Base-by-base conservation (phyloP, 2,113 vertebrate species). In the Numida meleagris region DNA sequence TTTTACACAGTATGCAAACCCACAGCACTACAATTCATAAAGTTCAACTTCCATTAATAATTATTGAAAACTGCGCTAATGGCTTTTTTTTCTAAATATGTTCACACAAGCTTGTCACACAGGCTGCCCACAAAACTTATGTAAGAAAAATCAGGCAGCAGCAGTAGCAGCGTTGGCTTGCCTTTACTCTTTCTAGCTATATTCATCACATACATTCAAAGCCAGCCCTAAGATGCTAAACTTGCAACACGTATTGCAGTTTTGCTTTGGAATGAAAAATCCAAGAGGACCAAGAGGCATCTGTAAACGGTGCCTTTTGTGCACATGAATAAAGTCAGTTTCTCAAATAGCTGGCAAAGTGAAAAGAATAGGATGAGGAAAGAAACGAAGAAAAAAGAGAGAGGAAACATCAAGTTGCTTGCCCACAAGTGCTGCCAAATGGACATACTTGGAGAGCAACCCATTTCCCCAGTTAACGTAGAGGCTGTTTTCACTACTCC, bases 371-470 rank as follows among this genome's bases (percentile, higher is more conserved):
- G 59, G 43, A 67, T 38, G 61, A 65, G 80, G 65, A 95, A 81
- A 38, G 51, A 95, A 93, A 88, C 6, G 14, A 80, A 79, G 38
- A 5, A 42, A 48, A 62, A 50, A 76, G 4, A 65, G 31, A 80
- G 70, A 90, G 88, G 80, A 95, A 93, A 93, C 34, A 1, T 73
- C 58, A 91, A 2, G 2, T 92, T 90, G 79, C 82, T 88, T 88
- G 88, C 75, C 82, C 6, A 0, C 45, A 91, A 89, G 66, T 65
- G 68, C 86, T 94, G 91, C 90, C 91, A 97, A 95, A 93, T 53
- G 70, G 88, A 88, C 85, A 68, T 84, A 81, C 31, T 50, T 90
- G 82, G 87, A 93, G 81, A 67, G 36, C 48, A 93, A 93, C 45
- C 82, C 53, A 82, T 93, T 95, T 90, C 68, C 58, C 65, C 70